phyloP scores from a whole-genome alignment of 1,140 invertebrate species.

The Tetragonula clypearis region DNA sequence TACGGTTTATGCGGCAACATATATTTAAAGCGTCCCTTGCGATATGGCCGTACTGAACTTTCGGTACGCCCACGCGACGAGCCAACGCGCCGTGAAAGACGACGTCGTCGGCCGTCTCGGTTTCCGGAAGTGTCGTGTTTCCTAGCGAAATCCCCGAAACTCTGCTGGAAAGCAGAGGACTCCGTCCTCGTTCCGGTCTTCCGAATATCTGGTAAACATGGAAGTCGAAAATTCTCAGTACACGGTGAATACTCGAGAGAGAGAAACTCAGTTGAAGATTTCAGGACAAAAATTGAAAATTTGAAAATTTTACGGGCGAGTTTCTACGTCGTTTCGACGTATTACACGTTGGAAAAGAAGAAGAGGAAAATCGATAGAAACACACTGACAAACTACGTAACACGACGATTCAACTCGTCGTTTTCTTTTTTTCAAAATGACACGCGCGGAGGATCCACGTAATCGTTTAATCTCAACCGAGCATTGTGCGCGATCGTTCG shows the following conservation, averaged over 20 bases:
- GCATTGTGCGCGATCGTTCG: conserved; percentile 6
- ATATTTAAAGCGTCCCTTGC: conserved; percentile 63
- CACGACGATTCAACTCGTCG: conserved; percentile 17
- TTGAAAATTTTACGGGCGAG: too few relatives aligned
- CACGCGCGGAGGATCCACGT: background rate
- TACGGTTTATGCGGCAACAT: conserved; percentile 67
- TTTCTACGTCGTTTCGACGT: too few relatives aligned
- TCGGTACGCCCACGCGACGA: conserved; percentile 61
- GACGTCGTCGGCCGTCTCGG: conserved; percentile 51
- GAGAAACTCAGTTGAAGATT: too few relatives aligned
- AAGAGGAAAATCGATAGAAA: conserved; percentile 2
- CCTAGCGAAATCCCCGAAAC: conserved; percentile 39
- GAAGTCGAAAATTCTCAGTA: too few relatives aligned
- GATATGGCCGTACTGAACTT: conserved; percentile 63
- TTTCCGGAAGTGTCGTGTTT: conserved; percentile 61
- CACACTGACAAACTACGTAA: conserved; percentile 37
- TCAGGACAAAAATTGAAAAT: too few relatives aligned
- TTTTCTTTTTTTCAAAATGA: background rate
- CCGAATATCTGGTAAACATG: too few relatives aligned
- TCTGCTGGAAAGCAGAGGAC: background rate
- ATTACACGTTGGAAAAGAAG: background rate
- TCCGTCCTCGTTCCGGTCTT: background rate
- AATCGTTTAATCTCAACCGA: conserved; percentile 32
- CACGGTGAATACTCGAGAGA: too few relatives aligned
- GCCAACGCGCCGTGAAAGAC: conserved; percentile 53